Evolutionary conservation across 2,113 vertebrate species (phyloP).

Genomic region (Bos javanicus): DNA sequence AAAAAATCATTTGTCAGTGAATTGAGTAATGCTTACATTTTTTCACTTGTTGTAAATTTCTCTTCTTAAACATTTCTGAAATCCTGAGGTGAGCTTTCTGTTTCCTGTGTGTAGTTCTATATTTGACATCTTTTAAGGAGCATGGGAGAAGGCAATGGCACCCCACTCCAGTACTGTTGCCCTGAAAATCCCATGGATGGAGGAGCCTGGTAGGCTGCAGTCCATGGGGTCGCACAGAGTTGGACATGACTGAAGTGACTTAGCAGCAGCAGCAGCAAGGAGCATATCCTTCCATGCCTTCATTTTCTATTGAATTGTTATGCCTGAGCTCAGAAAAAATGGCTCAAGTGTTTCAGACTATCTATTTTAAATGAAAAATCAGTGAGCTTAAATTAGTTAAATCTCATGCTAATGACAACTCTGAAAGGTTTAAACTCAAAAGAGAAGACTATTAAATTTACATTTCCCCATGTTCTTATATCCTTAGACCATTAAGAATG

Average conservation of each 20-base stretch:
- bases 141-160: too few species aligned
- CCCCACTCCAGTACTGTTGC: too few species aligned
- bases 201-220: too few species aligned
- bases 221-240: too few species aligned
- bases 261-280: background rate
- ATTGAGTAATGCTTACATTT: background rate
- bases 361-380: background rate
- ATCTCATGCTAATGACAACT: background rate
- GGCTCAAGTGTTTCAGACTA: background rate
- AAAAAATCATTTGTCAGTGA: background rate
- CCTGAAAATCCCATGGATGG: too few species aligned
- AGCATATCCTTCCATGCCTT: background rate
- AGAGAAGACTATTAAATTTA: background rate
- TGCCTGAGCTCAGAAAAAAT: background rate
- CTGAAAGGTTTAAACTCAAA: background rate
- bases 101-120: background rate
- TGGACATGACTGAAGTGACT: too few species aligned
- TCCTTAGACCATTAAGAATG: background rate
- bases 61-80: background rate
- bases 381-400: background rate
- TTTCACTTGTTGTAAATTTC: background rate
- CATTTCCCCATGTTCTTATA: background rate
- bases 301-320: background rate
- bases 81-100: background rate
- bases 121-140: background rate